Percentiles rank a stretch among this genome's conserved stretches.
Evolutionary conservation across 53 echinoderm and acorn worm species (phyloP).

Genomic region (Zoroaster sp.): DNA sequence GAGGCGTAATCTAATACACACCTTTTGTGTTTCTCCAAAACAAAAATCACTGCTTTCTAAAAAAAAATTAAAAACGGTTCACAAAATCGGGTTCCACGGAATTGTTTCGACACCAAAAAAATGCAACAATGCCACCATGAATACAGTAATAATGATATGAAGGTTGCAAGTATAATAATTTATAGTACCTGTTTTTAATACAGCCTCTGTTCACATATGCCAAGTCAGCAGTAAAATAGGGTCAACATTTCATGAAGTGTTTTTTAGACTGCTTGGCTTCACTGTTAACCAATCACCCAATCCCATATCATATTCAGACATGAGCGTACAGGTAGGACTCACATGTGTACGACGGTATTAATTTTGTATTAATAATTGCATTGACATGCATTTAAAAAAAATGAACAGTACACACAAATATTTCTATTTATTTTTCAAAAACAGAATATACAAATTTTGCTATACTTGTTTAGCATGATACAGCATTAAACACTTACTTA

Average conservation of each 20-base stretch:
- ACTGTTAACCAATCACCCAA: not conserved
- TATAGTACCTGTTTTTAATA: not conserved
- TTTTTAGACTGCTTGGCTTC: not conserved
- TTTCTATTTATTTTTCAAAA: too few species aligned
- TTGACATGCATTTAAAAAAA: too few species aligned
- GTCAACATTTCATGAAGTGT: not conserved
- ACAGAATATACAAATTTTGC: not conserved
- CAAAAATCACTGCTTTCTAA: not conserved
- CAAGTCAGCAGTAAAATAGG: not conserved
- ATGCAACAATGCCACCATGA: not conserved
- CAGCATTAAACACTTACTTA: constrained; percentile 21
- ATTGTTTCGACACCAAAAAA: not conserved
- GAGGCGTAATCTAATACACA: not conserved
- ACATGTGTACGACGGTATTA: too few species aligned
- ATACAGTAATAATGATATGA: not conserved
- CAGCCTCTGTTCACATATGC: constrained; percentile 18
- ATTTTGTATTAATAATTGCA: too few species aligned
- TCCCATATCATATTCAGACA: not conserved
- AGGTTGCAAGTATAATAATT: too few species aligned
- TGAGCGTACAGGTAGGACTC: not conserved
- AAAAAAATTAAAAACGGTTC: too few species aligned
- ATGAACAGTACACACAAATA: too few species aligned
- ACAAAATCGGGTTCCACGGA: too few species aligned
- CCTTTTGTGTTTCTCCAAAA: not conserved
- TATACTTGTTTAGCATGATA: not conserved